Conservation (phyloP, 2,113 vertebrate species). For the Pyrgilauda ruficollis region DNA sequence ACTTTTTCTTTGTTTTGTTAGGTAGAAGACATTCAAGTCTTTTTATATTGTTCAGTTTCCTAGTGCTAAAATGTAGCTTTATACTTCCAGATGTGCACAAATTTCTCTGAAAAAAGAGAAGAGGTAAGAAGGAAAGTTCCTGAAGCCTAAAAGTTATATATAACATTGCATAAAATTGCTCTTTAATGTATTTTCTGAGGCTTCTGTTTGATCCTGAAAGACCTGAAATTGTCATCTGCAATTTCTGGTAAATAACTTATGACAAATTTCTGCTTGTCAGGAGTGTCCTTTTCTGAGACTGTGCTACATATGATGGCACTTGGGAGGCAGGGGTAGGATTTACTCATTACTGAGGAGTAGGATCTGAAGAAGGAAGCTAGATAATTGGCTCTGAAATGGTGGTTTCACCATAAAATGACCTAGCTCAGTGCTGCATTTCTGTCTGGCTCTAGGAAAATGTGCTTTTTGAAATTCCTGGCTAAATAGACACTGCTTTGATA, state of each 20-base stretch:
- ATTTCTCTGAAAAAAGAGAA: neutral
- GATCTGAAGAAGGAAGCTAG: neutral
- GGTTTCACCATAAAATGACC: neutral
- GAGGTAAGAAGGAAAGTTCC: neutral
- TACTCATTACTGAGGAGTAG: neutral
- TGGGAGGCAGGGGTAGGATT: neutral
- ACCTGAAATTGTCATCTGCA: neutral
- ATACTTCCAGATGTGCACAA: neutral
- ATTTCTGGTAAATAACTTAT: slow-evolving; percentile 21
- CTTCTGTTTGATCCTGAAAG: slow-evolving; percentile 17
- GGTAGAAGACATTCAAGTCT: neutral
- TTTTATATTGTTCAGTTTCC: neutral
- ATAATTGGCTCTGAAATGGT: slow-evolving; percentile 13
- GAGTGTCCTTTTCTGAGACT: neutral
- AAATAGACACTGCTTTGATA: neutral
- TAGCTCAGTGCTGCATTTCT: neutral
- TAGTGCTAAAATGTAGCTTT: neutral
- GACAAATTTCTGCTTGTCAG: neutral
- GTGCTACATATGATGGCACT: neutral
- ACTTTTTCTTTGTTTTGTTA: neutral
- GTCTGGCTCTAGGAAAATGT: neutral
- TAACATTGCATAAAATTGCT: neutral
- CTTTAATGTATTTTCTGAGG: neutral
- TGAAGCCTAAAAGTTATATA: neutral
- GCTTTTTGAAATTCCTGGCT: slow-evolving; percentile 6